Conservation (phyloP, 2,797 vertebrate genomes). For the Cryptoprocta ferox region DNA sequence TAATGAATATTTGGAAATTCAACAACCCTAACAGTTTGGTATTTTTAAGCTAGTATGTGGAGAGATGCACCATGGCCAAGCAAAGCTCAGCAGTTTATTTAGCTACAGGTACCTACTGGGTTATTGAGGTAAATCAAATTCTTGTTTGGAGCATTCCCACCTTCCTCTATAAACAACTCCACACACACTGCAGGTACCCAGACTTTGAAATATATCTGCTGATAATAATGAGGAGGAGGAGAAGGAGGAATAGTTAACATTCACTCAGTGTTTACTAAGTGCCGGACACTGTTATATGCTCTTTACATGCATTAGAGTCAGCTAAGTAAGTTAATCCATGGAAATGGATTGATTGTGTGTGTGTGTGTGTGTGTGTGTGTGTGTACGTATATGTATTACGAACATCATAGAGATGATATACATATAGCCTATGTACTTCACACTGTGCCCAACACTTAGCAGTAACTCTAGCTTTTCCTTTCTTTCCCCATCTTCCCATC, state of each 20-base stretch:
- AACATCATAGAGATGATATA: background rate
- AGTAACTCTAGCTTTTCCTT: background rate
- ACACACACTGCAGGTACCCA: background rate
- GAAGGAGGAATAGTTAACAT: background rate
- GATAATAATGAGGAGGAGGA: background rate
- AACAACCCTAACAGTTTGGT: background rate
- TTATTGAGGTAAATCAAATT: background rate
- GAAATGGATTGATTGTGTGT: background rate
- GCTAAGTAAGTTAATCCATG: background rate
- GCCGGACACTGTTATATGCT: background rate
- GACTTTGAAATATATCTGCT: background rate
- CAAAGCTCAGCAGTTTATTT: background rate
- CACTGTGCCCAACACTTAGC: background rate
- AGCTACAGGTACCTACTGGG: background rate
- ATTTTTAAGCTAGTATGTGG: background rate
- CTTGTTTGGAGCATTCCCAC: background rate
- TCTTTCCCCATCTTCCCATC: background rate
- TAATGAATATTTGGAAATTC: constrained; percentile 5
- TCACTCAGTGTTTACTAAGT: background rate
- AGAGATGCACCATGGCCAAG: background rate
- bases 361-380: background rate
- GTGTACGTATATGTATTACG: background rate
- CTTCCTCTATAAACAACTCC: background rate
- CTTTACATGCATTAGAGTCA: background rate
- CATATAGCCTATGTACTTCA: background rate